These are phyloP conservation scores for Oenanthe oenanthe DNA, from an alignment of 2,113 vertebrate species.

Conservation along the genomic window DNA sequence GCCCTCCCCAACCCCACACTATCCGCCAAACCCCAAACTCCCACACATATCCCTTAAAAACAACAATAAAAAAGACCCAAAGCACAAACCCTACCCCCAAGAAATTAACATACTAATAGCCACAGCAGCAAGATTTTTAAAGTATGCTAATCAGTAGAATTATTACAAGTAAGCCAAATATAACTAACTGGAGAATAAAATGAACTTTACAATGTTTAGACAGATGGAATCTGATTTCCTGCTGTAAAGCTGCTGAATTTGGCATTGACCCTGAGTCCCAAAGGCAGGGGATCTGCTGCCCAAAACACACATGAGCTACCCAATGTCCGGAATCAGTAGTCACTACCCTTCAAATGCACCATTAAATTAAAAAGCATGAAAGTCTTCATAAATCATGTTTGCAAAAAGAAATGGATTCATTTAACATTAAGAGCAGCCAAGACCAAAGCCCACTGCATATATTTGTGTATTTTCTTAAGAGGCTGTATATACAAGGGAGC, in stretches of 20 bases:
- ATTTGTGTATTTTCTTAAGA: slow-evolving; percentile 31
- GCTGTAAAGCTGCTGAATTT: slow-evolving; percentile 4
- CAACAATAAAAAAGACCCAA: not conserved
- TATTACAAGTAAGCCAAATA: slow-evolving; percentile 20
- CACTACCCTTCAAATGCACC: not conserved
- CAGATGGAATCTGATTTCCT: slow-evolving; percentile 25
- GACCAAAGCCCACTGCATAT: not conserved
- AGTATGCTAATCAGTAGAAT: not conserved
- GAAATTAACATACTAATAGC: not conserved
- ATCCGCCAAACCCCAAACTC: not conserved
- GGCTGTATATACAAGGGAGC: not conserved
- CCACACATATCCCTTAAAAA: not conserved
- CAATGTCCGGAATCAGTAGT: accelerated
- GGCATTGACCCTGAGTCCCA: not conserved
- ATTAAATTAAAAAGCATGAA: not conserved
- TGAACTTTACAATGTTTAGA: slow-evolving; percentile 23
- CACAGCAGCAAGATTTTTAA: not conserved
- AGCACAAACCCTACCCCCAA: not conserved
- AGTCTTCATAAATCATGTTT: not conserved
- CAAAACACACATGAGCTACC: accelerated
- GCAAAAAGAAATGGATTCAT: not conserved
- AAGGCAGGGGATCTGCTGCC: not conserved
- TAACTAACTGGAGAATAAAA: slow-evolving; percentile 18
- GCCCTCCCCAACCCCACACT: not conserved
- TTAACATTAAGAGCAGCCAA: not conserved